Evolutionary conservation across 2,797 vertebrate species (phyloP), one percentile per base, ranked within the genome.

Genomic region (Myotis planiceps): DNA sequence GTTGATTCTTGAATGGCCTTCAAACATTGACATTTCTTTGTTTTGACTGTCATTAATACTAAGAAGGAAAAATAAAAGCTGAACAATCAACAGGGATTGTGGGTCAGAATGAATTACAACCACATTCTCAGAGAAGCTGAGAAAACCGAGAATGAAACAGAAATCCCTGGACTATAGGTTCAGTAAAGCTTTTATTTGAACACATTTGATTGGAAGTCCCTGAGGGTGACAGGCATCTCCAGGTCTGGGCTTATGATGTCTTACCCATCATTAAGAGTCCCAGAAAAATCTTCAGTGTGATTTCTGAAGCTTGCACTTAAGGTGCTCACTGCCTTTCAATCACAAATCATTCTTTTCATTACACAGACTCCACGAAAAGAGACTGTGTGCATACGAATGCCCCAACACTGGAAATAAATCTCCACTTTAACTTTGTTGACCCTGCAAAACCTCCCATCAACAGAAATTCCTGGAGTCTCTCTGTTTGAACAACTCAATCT

Each of bases 71-170:
- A 84, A 84, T 74, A 92, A 96, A 72, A 23, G 15, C n/a, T 75
- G 16, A 65, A 16, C 4, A 90, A 86, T 83, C 10, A 66, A 3
- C 5, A 47, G 72, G 42, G 3, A 69, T 55, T 68, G 2, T 66
- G 47, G 19, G 23, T 85, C 27, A 88, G n/a, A 29, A 83, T 79
- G 34, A 65, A 78, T 84, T 82, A 42, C 4, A 90, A 29, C 16
- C 29, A 15, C 27, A 74, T 68, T 95, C 37, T 25, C 37, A 55
- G 75, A 68, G 82, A 95, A 84, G 19, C 69, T 45, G 9, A 78
- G n/a, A 74, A 93, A 81, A 68, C 58, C 47, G 75, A 63, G 66
- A 87, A 91, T n/a, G 34, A 91, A 96, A 76, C 4, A 34, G 55
- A 76, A 92, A 5, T 39, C 1, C 65, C 13, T 47, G 15, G 8